These are phyloP conservation scores for Plecotus auritus DNA, from an alignment of 2,113 vertebrate species.

Conservation along the genomic window DNA sequence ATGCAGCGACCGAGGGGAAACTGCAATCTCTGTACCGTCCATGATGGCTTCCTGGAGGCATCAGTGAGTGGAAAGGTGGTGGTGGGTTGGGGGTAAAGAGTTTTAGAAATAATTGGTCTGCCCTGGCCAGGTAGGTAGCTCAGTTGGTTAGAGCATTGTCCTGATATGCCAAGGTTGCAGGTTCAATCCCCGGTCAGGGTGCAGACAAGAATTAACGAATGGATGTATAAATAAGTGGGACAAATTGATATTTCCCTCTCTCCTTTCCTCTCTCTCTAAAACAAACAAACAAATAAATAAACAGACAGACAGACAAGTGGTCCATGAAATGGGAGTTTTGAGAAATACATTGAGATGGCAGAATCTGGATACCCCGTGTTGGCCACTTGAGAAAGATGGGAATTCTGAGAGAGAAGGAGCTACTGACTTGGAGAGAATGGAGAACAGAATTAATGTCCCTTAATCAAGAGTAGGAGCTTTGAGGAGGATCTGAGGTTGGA, in stretches of 20 bases:
- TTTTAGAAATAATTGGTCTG: not conserved
- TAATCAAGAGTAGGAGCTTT: not conserved
- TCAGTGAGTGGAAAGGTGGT: not conserved
- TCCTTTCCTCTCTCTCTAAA: not conserved
- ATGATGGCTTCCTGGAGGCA: constrained; percentile 87
- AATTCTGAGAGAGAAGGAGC: not conserved
- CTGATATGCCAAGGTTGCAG: not conserved
- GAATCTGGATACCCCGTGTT: not conserved
- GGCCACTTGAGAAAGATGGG: not conserved
- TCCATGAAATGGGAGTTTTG: not conserved
- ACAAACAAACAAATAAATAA: not conserved
- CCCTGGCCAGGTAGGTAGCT: not conserved
- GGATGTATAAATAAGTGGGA: not conserved
- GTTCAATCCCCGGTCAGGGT: not conserved
- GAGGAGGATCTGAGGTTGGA: not conserved
- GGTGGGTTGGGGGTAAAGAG: not conserved
- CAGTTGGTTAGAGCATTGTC: not conserved
- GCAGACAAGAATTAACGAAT: not conserved
- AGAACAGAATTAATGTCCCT: not conserved
- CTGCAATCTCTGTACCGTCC: constrained; percentile 91
- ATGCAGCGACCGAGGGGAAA: constrained; percentile 91
- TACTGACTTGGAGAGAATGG: not conserved
- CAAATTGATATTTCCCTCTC: not conserved
- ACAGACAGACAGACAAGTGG: not conserved
- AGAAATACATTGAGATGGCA: not conserved